phyloP scores from a whole-genome alignment of 2,797 vertebrate genomes.

The Manis pentadactyla region DNA sequence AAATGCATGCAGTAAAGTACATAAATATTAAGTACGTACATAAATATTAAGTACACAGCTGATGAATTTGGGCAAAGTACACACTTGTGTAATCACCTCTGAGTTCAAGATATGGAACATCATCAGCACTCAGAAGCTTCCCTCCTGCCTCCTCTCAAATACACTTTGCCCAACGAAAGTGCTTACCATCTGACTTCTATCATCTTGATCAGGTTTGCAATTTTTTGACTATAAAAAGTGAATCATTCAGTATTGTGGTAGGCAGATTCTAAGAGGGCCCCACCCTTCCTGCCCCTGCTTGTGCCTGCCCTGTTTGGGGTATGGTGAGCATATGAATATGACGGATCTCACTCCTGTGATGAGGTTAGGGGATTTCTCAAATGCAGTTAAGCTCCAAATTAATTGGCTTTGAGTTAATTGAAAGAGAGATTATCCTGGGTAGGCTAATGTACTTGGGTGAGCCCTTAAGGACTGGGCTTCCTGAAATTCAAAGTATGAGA shows the following conservation, averaged over 20 bases:
- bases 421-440: neutral
- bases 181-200: neutral
- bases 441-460: neutral
- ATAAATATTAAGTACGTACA: neutral
- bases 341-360: neutral
- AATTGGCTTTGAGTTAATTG: neutral
- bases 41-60: neutral
- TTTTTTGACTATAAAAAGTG: neutral
- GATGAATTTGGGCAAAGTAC: neutral
- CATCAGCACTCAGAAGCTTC: neutral
- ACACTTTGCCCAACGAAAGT: neutral
- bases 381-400: neutral
- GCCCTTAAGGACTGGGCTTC: conserved; percentile 1
- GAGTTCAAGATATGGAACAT: neutral
- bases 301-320: neutral
- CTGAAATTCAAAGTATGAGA: neutral
- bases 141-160: neutral
- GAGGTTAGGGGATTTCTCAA: neutral
- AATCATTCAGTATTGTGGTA: neutral
- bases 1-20: neutral
- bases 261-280: neutral
- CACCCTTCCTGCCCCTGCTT: neutral
- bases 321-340: neutral
- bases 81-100: neutral
- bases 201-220: neutral